Conservation (phyloP, 92 coral and sea anemone species). For the Porites evermanni region DNA sequence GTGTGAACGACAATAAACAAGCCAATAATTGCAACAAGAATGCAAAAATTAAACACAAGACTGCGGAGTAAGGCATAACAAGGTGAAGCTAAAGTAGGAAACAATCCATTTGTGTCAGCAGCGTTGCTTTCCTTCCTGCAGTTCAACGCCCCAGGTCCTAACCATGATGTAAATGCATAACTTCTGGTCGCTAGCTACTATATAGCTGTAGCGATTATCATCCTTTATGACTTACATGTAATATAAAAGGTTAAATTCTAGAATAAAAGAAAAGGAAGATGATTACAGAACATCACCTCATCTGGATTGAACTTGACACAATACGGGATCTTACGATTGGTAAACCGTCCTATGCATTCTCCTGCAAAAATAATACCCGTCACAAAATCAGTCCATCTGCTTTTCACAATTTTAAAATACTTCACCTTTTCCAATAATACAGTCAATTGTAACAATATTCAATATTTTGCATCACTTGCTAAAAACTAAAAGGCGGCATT, state of each 20-base stretch:
- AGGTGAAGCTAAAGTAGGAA: no score
- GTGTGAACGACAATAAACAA: no score
- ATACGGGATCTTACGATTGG: conserved; percentile 94
- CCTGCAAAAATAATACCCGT: conserved; percentile 51
- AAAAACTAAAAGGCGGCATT: neutral
- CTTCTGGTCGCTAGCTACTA: no score
- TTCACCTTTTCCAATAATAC: neutral
- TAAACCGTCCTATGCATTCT: conserved; percentile 90
- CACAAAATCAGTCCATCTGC: neutral
- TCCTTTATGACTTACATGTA: no score
- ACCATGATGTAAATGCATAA: no score
- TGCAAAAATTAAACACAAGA: no score
- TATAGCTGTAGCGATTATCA: no score
- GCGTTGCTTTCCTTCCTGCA: no score
- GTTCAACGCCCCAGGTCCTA: no score
- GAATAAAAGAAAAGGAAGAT: neutral
- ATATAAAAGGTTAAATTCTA: neutral
- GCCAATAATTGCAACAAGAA: no score
- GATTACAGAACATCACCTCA: conserved; percentile 67
- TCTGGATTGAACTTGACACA: conserved; percentile 99
- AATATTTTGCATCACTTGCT: neutral
- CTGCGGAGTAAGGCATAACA: no score
- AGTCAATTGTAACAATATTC: neutral
- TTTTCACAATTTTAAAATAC: neutral
- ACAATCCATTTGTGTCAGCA: no score